phyloP scores from a whole-genome alignment of 2,888 invertebrate species.

The Lissocephala sabroskyi region DNA sequence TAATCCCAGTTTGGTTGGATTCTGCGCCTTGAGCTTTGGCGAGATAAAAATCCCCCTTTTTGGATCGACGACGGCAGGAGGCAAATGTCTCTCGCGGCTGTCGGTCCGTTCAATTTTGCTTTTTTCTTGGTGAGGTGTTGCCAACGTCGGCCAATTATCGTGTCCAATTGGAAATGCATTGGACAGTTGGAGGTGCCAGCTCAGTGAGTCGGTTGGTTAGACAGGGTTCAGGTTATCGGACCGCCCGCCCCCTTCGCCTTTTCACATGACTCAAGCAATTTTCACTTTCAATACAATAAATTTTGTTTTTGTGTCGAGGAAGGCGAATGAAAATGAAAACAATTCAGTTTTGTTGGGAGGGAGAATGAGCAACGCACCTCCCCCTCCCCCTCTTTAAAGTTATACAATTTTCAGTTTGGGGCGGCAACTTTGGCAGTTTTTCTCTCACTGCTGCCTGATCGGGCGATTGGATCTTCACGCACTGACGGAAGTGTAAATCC shows the following conservation, averaged over 20 bases:
- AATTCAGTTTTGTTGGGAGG: constrained; percentile 35
- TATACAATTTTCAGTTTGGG: too few species aligned
- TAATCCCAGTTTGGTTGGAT: neutral
- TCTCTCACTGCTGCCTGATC: too few species aligned
- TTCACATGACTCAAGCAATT: constrained; percentile 33
- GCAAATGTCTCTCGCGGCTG: constrained; percentile 16
- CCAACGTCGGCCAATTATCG: constrained; percentile 35
- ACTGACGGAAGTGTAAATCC: neutral
- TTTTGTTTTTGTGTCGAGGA: constrained; percentile 35
- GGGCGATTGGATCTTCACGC: neutral
- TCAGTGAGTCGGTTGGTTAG: too few species aligned
- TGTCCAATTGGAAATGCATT: constrained; percentile 25
- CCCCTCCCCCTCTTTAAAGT: too few species aligned
- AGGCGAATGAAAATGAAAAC: constrained; percentile 22
- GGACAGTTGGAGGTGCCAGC: constrained; percentile 1
- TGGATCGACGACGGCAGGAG: constrained; percentile 22
- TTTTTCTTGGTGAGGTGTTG: constrained; percentile 30
- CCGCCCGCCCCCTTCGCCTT: neutral
- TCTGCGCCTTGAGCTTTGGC: constrained; percentile 27
- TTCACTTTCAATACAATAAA: constrained; percentile 63
- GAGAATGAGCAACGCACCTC: too few species aligned
- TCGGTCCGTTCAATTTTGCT: too few species aligned
- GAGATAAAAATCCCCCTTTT: constrained; percentile 47
- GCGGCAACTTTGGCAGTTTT: too few species aligned
- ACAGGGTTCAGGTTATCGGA: constrained; percentile 40